Evolutionary conservation across 2,113 vertebrate genomes (phyloP).

Genomic region (Naja naja): DNA sequence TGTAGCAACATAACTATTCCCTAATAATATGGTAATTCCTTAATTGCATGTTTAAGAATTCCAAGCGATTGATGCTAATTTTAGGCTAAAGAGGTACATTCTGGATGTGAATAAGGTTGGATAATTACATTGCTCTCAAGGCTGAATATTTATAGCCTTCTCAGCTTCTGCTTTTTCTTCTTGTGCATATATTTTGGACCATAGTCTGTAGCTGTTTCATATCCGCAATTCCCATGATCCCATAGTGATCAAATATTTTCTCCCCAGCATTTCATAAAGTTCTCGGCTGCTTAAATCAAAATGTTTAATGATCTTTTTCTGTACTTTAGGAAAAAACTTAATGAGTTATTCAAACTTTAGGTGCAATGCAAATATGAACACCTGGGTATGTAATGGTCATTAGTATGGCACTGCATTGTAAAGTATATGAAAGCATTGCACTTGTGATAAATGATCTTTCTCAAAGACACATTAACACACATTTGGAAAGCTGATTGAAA

Average conservation of each 20-base stretch:
- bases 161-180: slow-evolving; percentile 8
- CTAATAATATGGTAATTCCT: slow-evolving; percentile 26
- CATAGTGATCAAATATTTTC: neutral
- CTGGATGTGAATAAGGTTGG: slow-evolving; percentile 31
- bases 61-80: slow-evolving; percentile 32
- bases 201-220: neutral
- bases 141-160: slow-evolving; percentile 20
- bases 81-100: slow-evolving; percentile 31
- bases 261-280: neutral
- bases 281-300: slow-evolving; percentile 26
- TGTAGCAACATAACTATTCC: neutral
- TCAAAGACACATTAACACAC: slow-evolving; percentile 18
- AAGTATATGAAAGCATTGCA: slow-evolving; percentile 3
- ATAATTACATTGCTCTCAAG: neutral
- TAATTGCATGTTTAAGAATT: slow-evolving; percentile 35
- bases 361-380: neutral
- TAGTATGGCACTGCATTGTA: neutral
- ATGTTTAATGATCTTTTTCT: slow-evolving; percentile 20
- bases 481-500: slow-evolving; percentile 23
- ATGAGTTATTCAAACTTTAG: slow-evolving; percentile 20
- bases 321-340: neutral
- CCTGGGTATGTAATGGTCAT: slow-evolving; percentile 20
- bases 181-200: slow-evolving; percentile 24
- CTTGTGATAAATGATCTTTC: slow-evolving; percentile 27
- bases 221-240: neutral